These are phyloP conservation scores for Hofmannophila pseudospretella DNA, from an alignment of 2,888 invertebrate species.

Conservation along the genomic window DNA sequence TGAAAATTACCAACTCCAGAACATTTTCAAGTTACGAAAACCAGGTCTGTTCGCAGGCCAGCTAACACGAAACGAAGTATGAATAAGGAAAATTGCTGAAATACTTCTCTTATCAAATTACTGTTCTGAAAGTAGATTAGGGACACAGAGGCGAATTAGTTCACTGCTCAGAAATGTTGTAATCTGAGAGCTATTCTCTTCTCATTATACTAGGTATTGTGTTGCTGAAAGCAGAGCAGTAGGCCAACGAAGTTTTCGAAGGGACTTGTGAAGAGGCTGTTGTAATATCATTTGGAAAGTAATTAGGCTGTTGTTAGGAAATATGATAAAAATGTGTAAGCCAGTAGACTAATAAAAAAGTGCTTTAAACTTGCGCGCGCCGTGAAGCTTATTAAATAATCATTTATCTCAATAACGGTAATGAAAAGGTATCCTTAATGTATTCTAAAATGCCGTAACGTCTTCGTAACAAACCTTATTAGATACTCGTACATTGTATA, in stretches of 20 bases:
- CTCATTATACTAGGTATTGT: no score
- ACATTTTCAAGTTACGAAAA: conserved; percentile 32
- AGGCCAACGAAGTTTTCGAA: no score
- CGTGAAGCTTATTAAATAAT: conserved; percentile 3
- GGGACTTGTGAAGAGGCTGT: no score
- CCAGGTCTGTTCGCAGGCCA: conserved; percentile 14
- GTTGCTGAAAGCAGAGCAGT: no score
- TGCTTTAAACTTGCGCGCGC: no score
- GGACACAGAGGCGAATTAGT: no score
- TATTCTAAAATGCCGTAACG: conserved; percentile 20
- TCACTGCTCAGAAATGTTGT: background rate
- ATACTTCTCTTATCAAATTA: background rate
- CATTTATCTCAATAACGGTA: conserved; percentile 23
- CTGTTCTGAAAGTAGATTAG: background rate
- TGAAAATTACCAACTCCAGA: conserved; percentile 44
- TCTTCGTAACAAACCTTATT: conserved; percentile 38
- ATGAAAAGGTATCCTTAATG: conserved; percentile 23
- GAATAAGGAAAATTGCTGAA: conserved; percentile 5
- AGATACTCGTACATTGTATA: conserved; percentile 55
- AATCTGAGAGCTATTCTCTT: no score
- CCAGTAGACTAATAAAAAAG: no score
- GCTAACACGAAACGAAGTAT: conserved; percentile 1
- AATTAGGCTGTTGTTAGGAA: no score
- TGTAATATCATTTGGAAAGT: no score
- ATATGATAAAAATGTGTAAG: no score